A percentile compares a stretch with the other conserved stretches of the same genome.
Conservation (phyloP, 2,888 invertebrate species). For the Hypolimnas misippus region DNA sequence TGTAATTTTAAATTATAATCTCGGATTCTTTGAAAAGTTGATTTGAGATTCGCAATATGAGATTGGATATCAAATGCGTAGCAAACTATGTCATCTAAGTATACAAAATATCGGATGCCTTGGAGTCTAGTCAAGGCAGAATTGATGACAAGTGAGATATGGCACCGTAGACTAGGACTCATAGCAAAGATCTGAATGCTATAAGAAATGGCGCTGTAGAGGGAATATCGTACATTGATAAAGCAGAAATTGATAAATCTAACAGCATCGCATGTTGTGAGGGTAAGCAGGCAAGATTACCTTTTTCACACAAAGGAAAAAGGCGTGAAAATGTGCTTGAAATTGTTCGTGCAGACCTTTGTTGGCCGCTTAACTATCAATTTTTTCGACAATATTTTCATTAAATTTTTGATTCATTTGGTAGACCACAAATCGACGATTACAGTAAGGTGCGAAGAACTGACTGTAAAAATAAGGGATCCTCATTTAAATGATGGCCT, state of each 20-base stretch:
- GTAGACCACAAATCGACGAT: constrained; percentile 23
- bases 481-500: constrained; percentile 20
- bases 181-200: constrained; percentile 26
- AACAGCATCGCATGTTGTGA: constrained; percentile 40
- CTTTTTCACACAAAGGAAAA: constrained; percentile 24
- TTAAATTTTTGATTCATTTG: constrained; percentile 14
- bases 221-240: constrained; percentile 36
- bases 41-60: too few relatives aligned
- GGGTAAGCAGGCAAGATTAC: constrained; percentile 38
- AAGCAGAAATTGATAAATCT: too few relatives aligned
- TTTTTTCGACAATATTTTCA: constrained; percentile 17
- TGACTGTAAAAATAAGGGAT: constrained; percentile 21
- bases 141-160: background rate
- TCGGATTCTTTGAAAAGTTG: too few relatives aligned
- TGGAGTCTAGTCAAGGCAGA: too few relatives aligned
- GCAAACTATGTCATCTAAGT: too few relatives aligned
- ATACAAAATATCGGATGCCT: too few relatives aligned
- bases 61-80: too few relatives aligned
- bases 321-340: constrained; percentile 31
- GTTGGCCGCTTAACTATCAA: constrained; percentile 28
- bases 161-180: background rate
- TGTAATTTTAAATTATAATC: too few relatives aligned
- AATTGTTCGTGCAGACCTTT: constrained; percentile 36
- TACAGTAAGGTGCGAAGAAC: constrained; percentile 20
- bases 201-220: constrained; percentile 44